Conservation (phyloP, 2,797 vertebrate genomes). For the Gambusia yucatana region DNA sequence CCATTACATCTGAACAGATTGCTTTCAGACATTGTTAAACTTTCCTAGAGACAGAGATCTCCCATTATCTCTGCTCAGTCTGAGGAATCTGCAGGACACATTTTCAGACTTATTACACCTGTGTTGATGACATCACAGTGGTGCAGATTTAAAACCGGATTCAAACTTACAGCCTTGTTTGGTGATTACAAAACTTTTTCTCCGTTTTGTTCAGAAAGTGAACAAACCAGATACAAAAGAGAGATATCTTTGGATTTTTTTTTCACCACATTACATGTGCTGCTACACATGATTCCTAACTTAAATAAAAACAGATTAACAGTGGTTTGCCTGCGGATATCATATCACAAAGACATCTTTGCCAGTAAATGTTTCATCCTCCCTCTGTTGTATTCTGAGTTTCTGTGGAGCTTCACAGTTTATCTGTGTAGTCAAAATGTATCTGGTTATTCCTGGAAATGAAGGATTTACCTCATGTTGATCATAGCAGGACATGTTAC, state of each 20-base stretch:
- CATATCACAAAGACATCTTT: background rate
- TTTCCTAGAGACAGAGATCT: slow-evolving; percentile 41
- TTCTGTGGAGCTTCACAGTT: background rate
- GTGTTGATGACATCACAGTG: slow-evolving; percentile 46
- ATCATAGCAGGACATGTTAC: too few relatives aligned
- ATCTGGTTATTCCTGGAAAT: background rate
- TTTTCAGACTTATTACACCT: slow-evolving; percentile 29
- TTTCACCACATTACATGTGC: background rate
- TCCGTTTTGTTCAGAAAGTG: background rate
- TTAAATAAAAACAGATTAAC: background rate
- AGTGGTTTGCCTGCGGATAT: background rate
- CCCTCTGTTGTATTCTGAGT: background rate
- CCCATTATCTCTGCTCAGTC: slow-evolving; percentile 39
- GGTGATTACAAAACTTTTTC: background rate
- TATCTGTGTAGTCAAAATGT: background rate
- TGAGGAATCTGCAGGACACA: slow-evolving; percentile 26
- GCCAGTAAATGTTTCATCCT: background rate
- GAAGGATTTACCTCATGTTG: background rate
- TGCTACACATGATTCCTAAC: background rate
- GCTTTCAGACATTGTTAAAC: slow-evolving; percentile 58
- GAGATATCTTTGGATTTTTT: background rate
- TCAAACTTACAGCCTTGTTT: background rate
- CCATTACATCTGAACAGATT: slow-evolving; percentile 63
- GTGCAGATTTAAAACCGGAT: slow-evolving; percentile 1
- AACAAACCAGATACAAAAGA: background rate